phyloP scores from a whole-genome alignment of 2,113 vertebrate species.

The Peromyscus californicus region DNA sequence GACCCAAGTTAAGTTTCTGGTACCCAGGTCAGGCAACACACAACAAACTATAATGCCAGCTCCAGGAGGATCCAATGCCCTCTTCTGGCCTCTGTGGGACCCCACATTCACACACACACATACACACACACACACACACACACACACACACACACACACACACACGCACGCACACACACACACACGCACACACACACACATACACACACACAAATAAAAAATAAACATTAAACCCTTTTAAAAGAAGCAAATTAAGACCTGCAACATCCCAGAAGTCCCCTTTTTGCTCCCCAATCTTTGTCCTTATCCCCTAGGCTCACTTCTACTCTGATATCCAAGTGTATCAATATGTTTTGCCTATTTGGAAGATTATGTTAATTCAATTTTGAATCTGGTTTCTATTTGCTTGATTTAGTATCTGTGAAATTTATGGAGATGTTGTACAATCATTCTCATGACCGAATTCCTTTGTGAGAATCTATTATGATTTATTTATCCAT shows the following conservation, averaged over 20 bases:
- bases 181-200: background rate
- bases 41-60: background rate
- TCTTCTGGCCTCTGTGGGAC: background rate
- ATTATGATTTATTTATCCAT: constrained; percentile 3
- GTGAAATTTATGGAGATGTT: constrained; percentile 27
- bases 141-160: background rate
- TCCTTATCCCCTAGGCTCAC: background rate
- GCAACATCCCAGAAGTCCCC: background rate
- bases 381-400: background rate
- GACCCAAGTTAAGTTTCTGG: no score
- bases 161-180: background rate
- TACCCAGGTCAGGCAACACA: background rate
- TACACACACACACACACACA: background rate
- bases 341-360: constrained; percentile 30
- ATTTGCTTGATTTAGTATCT: background rate
- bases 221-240: background rate
- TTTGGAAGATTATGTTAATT: background rate
- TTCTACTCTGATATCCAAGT: background rate
- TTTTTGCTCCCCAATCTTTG: background rate
- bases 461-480: constrained; percentile 11
- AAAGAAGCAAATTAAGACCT: background rate
- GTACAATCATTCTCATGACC: background rate
- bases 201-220: background rate
- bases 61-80: background rate
- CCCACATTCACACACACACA: background rate